phyloP scores from a whole-genome alignment of 2,888 invertebrate genomes.

The Phymatocera aterrima region DNA sequence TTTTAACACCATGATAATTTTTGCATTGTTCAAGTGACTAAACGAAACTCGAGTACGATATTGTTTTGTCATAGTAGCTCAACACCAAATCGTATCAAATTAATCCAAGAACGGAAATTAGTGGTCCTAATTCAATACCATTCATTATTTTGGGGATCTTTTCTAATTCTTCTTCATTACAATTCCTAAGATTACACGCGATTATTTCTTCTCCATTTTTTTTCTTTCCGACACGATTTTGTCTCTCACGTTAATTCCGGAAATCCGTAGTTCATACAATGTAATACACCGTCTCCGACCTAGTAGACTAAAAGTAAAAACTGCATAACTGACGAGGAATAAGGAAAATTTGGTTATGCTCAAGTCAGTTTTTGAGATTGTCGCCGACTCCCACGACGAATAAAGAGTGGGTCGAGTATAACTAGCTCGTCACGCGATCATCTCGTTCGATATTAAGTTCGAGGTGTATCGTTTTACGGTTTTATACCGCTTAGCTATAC shows the following conservation, averaged over 20 bases:
- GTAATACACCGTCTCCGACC: neutral
- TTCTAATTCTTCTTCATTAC: too few species aligned
- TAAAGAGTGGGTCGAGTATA: slow-evolving; percentile 33
- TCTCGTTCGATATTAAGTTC: slow-evolving; percentile 14
- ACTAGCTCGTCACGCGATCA: slow-evolving; percentile 23
- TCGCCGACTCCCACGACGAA: slow-evolving; percentile 39
- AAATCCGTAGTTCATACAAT: too few species aligned
- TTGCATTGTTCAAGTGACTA: neutral
- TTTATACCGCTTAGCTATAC: neutral
- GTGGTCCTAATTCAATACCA: too few species aligned
- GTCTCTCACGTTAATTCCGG: too few species aligned
- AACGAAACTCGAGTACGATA: neutral
- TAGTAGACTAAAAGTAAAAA: neutral
- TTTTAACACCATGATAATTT: neutral
- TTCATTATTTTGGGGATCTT: too few species aligned
- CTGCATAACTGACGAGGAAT: neutral
- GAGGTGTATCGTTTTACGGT: neutral
- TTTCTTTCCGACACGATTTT: neutral
- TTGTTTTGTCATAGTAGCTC: neutral
- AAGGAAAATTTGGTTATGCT: neutral
- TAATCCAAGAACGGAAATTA: too few species aligned
- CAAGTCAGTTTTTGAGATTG: slow-evolving; percentile 31
- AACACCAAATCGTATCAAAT: neutral
- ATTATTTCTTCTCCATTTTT: neutral
- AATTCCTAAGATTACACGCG: too few species aligned